Conservation (phyloP, 2,797 vertebrate species). For the Bradypus variegatus region DNA sequence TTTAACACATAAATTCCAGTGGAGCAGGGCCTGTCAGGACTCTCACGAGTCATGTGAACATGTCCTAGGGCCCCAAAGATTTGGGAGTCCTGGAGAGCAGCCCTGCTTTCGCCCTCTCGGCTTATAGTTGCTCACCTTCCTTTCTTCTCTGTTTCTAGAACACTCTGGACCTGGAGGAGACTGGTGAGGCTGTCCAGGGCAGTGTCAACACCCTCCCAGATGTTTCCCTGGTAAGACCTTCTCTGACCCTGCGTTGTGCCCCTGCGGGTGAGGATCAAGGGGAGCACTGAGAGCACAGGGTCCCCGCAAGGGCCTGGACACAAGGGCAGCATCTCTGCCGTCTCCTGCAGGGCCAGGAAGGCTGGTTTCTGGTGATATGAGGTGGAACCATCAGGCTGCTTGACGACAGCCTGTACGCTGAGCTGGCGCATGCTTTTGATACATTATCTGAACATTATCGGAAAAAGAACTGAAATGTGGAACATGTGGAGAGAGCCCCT, state of each 20-base stretch:
- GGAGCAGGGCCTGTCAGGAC: background rate
- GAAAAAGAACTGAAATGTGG: rapidly evolving
- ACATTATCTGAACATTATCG: rapidly evolving
- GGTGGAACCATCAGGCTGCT: rapidly evolving
- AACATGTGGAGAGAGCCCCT: background rate
- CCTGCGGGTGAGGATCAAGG: background rate
- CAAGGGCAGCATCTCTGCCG: rapidly evolving
- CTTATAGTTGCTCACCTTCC: background rate
- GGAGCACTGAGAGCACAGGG: background rate
- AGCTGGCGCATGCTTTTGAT: background rate
- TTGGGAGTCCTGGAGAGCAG: background rate
- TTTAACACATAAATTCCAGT: rapidly evolving
- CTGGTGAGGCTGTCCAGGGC: constrained; percentile 76
- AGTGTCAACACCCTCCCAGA: constrained; percentile 83
- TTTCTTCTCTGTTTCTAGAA: constrained; percentile 75
- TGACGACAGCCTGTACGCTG: background rate
- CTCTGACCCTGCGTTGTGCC: background rate
- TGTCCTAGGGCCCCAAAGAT: rapidly evolving
- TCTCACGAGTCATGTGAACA: rapidly evolving
- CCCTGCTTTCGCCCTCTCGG: background rate
- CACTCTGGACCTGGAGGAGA: constrained; percentile 81
- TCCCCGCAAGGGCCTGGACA: too few relatives aligned
- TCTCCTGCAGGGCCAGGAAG: background rate
- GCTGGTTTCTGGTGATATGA: background rate
- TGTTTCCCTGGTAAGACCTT: constrained; percentile 84